Evolutionary conservation across 2,113 vertebrate species (phyloP), one percentile per base, ranked within the genome.

Genomic region (Dasyurus viverrinus): DNA sequence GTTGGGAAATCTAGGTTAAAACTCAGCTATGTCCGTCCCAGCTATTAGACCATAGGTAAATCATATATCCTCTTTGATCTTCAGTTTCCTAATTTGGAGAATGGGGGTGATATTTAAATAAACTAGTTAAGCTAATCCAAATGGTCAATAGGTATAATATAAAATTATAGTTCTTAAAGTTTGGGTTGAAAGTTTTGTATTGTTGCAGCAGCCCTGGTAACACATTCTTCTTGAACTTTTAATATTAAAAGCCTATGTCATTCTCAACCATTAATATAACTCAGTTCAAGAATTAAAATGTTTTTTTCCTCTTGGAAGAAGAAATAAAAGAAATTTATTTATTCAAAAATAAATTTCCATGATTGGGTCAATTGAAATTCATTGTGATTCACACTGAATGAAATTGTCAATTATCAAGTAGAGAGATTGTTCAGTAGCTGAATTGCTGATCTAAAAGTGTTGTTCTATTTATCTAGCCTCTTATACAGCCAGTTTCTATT

Each of bases 171-270:
- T 60, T 47, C 90, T 84, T 60, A 3, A 90, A 94, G 53, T 95
- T 95, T 93, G 90, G 90, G 42, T 54, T 91, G 50, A 92, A 57
- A 91, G 93, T 26, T 94, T 94, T 36, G 3, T 10, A 60, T n/a
- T 95, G 89, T 24, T 68, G 12, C n/a, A 89, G 92, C 30, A 92
- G 68, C 89, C 91, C 91, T 76, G 48, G 89, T 36, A 48, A 92
- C 10, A 25, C 53, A 68, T 92, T 92, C 25, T 94, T 92, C 90
- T 93, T 93, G 48, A 57, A 84, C 90, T 91, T 54, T 60, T 36
- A 46, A 95, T 89, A 89, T 92, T 92, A 90, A 95, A 93, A 53
- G 55, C 14, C 2, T 91, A 36, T 55, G n/a, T 7, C 57, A 42
- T 90, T 91, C n/a, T 30, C 92, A 26, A n/a, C 47, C 55, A 48